Conservation (phyloP, 2,797 vertebrate genomes). For the Balearica regulorum region DNA sequence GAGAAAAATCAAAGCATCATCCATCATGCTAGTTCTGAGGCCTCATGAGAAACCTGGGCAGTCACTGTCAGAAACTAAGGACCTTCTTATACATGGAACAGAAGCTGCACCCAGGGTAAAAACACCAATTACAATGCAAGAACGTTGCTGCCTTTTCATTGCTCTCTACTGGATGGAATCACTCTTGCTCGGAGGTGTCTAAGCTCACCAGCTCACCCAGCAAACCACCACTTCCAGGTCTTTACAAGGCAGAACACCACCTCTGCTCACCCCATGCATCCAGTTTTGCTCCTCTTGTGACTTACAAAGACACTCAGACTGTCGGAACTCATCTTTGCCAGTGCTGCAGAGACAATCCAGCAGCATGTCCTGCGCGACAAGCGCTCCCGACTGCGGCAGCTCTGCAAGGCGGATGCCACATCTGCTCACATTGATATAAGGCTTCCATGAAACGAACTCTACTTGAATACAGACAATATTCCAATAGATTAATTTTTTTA, state of each 20-base stretch:
- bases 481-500: background rate
- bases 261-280: background rate
- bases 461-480: background rate
- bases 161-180: background rate
- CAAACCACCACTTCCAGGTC: background rate
- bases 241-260: background rate
- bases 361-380: background rate
- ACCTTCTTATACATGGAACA: background rate
- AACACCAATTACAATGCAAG: background rate
- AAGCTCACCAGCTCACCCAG: background rate
- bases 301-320: background rate
- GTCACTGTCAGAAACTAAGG: background rate
- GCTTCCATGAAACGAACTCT: background rate
- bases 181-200: background rate
- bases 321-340: background rate
- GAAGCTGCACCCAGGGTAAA: background rate
- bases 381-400: background rate
- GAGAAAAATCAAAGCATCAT: background rate
- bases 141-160: background rate
- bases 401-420: background rate
- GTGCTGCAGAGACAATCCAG: background rate
- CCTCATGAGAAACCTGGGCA: background rate
- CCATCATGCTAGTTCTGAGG: background rate
- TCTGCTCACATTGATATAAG: background rate
- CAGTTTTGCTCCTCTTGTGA: background rate